phyloP scores from a whole-genome alignment of 2,113 vertebrate species.

The Istiophorus platypterus region DNA sequence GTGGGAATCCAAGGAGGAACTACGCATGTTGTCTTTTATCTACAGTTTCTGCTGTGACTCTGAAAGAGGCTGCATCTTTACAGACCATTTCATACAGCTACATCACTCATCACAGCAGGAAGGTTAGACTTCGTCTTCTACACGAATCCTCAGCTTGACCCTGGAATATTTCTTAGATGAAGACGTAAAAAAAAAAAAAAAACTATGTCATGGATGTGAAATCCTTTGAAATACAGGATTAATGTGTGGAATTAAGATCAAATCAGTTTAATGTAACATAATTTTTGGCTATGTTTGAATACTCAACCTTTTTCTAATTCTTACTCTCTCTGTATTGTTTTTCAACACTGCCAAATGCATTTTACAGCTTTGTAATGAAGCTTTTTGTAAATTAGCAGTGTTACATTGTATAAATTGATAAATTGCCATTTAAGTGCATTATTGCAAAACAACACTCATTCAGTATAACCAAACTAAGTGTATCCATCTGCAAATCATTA shows the following conservation, averaged over 20 bases:
- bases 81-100: conserved; percentile 85
- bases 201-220: conserved; percentile 17
- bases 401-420: conserved; percentile 36
- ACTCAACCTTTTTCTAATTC: conserved; percentile 17
- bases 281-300: conserved; percentile 43
- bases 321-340: conserved; percentile 5
- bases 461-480: conserved; percentile 48
- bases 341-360: conserved; percentile 20
- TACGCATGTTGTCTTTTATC: conserved; percentile 76
- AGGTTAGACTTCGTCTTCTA: conserved; percentile 66
- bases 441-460: conserved; percentile 39
- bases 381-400: conserved; percentile 44
- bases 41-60: conserved; percentile 70
- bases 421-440: conserved; percentile 51
- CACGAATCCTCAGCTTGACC: conserved; percentile 51
- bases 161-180: conserved; percentile 35
- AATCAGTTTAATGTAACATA: conserved; percentile 37
- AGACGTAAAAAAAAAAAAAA: conserved; percentile 48
- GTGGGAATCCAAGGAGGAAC: conserved; percentile 79
- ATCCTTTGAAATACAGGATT: conserved; percentile 35
- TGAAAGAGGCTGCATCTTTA: conserved; percentile 81
- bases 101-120: conserved; percentile 84
- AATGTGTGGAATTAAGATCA: conserved; percentile 40
- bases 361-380: conserved; percentile 18
- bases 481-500: conserved; percentile 61